Base-by-base conservation (phyloP, 1,140 invertebrate genomes). In the Theocolax elegans region DNA sequence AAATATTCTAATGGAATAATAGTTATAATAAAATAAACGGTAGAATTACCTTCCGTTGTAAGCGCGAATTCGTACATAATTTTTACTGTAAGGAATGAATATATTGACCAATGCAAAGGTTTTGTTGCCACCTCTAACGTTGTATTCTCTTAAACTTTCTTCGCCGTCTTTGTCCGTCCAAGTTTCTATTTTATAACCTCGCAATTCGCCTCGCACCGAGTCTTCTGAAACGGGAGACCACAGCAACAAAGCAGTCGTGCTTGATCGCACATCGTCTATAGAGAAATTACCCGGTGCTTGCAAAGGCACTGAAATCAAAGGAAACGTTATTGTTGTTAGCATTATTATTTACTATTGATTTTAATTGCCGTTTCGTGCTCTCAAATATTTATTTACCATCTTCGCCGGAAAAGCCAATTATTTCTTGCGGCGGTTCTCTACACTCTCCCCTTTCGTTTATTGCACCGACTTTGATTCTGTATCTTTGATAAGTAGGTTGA, bases 371-470 rank as follows among this genome's bases (percentile, higher is more conserved):
- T n/a, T n/a, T n/a, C n/a, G n/a, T n/a, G n/a, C n/a, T n/a, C n/a
- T n/a, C n/a, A n/a, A n/a, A n/a, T n/a, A n/a, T n/a, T n/a, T n/a
- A n/a, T n/a, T 81, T 81, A 88, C 91, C 88, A 87, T 97, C 95
- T 87, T 99, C 97, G 53, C 98, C 98, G 0, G 97, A 99, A 85
- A 92, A 98, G 10, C 98, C 98, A 63, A 91, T 89, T 1, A 95
- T 88, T 86, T 95, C 93, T 21, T 91, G 87, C 0, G 95, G 92
- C 1, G 91, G 89, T 4, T 94, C 91, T 80, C 94, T 93, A 2
- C 95, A 93, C 80, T 95, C 93, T 21, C 98, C 98, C 64, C 89
- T 90, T 65, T 92, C 91, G 85, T 99, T 99, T 44, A 95, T 91
- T 0, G 97, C 96, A 42, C 93, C 89, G 0, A 99, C 95, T 88